These are phyloP conservation scores for Daktulosphaira vitifoliae DNA, from an alignment of 1,140 invertebrate species.

Conservation along the genomic window DNA sequence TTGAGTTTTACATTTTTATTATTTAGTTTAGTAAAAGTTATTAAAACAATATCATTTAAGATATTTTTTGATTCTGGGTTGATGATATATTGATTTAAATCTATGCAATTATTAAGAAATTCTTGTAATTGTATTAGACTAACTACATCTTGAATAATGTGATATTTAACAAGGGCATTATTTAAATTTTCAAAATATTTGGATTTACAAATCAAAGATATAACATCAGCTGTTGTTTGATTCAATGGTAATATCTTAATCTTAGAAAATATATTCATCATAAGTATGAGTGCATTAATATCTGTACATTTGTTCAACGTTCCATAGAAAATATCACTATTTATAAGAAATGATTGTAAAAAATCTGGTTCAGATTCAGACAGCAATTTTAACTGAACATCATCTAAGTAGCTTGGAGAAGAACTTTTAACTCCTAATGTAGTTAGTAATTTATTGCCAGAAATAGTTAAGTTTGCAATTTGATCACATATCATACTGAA, in stretches of 20 bases:
- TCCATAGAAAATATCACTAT: background rate
- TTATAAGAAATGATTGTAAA: background rate
- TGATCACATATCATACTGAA: background rate
- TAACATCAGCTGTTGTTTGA: background rate
- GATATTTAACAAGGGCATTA: background rate
- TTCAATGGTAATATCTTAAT: background rate
- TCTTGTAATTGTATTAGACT: background rate
- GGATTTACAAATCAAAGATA: background rate
- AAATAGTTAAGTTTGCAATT: background rate
- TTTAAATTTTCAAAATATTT: slow-evolving; percentile 17
- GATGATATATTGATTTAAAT: background rate
- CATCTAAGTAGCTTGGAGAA: background rate
- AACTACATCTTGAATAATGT: background rate
- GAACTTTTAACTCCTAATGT: background rate
- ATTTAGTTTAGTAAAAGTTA: too few relatives aligned
- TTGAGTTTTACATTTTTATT: too few relatives aligned
- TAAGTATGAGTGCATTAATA: background rate
- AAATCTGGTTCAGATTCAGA: slow-evolving; percentile 5
- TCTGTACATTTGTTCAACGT: slow-evolving; percentile 3
- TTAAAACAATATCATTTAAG: background rate
- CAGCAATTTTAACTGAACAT: slow-evolving; percentile 3
- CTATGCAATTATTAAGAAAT: background rate
- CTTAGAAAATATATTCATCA: slow-evolving; percentile 20
- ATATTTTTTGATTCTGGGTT: background rate
- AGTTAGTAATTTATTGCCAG: too few relatives aligned